phyloP scores from a whole-genome alignment of 2,888 invertebrate species.

The Macaria notata region DNA sequence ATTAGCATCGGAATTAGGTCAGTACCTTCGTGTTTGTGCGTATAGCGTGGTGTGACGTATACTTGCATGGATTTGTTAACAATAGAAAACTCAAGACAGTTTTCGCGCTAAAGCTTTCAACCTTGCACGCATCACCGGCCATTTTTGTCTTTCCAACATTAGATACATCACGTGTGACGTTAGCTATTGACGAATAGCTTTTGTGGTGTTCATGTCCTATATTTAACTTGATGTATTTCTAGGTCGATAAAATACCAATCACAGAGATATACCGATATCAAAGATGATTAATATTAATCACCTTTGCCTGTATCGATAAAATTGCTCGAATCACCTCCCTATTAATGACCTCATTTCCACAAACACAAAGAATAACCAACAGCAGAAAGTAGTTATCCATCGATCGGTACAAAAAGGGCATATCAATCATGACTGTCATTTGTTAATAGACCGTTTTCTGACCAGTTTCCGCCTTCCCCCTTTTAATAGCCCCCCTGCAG shows the following conservation, averaged over 20 bases:
- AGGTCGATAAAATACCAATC: too few species aligned
- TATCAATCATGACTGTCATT: slow-evolving; percentile 49
- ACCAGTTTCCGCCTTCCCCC: slow-evolving; percentile 42
- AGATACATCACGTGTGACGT: slow-evolving; percentile 44
- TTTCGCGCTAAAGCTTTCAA: slow-evolving; percentile 56
- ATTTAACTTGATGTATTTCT: too few species aligned
- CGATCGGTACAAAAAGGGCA: slow-evolving; percentile 51
- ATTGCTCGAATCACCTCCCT: neutral
- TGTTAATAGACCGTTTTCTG: slow-evolving; percentile 46
- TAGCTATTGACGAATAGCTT: neutral
- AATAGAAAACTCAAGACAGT: slow-evolving; percentile 41
- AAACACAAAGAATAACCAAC: slow-evolving; percentile 7
- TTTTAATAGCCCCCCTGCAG: slow-evolving; percentile 46
- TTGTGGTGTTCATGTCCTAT: too few species aligned
- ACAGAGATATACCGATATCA: too few species aligned
- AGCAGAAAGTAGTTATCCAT: slow-evolving; percentile 26
- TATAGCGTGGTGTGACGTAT: slow-evolving; percentile 58
- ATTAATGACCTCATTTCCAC: slow-evolving; percentile 2
- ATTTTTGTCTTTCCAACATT: slow-evolving; percentile 75
- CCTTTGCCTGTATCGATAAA: neutral
- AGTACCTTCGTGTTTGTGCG: slow-evolving; percentile 53
- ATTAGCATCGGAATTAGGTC: slow-evolving; percentile 55
- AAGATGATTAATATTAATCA: too few species aligned
- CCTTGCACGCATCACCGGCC: slow-evolving; percentile 61
- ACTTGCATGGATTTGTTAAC: slow-evolving; percentile 49